Conservation (phyloP, 1,140 invertebrate species). For the Argopecten irradians region DNA sequence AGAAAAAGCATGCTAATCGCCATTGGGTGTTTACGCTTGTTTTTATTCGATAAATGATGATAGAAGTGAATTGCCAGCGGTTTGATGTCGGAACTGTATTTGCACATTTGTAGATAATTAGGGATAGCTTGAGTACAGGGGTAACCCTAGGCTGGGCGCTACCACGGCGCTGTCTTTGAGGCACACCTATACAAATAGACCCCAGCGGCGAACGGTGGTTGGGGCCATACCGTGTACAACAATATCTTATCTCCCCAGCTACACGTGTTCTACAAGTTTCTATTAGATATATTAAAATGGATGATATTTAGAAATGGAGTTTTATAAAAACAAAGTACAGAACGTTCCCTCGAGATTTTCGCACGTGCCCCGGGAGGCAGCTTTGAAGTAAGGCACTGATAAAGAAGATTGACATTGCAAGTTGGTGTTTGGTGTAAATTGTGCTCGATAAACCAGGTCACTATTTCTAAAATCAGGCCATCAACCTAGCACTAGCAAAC, state of each 20-base stretch:
- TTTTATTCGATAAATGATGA: constrained; percentile 13
- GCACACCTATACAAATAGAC: not conserved
- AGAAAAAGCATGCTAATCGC: not conserved
- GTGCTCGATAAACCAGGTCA: not conserved
- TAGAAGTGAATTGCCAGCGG: not conserved
- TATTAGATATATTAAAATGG: constrained; percentile 19
- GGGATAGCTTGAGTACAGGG: not conserved
- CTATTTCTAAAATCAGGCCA: not conserved
- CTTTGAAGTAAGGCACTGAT: not conserved
- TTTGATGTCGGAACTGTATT: not conserved
- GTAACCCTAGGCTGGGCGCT: not conserved
- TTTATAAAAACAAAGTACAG: not conserved
- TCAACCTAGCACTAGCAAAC: not conserved
- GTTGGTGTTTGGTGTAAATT: not conserved
- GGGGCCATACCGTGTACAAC: not conserved
- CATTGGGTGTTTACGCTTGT: not conserved
- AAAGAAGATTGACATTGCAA: not conserved
- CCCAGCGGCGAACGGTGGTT: not conserved
- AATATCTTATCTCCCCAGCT: not conserved
- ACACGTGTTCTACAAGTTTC: constrained; percentile 15
- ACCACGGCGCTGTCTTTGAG: not conserved
- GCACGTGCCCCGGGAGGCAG: not conserved
- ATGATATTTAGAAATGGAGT: constrained; percentile 18
- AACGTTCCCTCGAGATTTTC: constrained; percentile 6
- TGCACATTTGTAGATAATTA: constrained; percentile 12